phyloP scores from a whole-genome alignment of 2,888 invertebrate species.

The Prenolepis imparis region DNA sequence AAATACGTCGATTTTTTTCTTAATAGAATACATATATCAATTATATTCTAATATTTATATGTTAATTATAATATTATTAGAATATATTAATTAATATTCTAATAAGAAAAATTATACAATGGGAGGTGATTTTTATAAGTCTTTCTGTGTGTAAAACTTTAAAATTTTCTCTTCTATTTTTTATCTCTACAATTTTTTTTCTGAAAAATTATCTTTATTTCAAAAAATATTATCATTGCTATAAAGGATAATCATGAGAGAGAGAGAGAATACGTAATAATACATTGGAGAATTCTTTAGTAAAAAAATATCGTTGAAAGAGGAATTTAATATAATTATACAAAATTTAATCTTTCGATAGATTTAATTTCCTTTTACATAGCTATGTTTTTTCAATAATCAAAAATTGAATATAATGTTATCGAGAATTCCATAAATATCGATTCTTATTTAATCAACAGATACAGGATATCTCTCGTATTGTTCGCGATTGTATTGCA shows the following conservation, averaged over 20 bases:
- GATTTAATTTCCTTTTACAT: neutral
- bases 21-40: too few species aligned
- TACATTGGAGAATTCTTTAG: neutral
- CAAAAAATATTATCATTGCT: neutral
- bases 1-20: neutral
- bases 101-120: neutral
- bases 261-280: neutral
- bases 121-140: neutral
- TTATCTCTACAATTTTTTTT: neutral
- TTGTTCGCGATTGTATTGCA: slow-evolving; percentile 26
- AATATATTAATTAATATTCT: neutral
- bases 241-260: neutral
- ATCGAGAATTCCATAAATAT: slow-evolving; percentile 2
- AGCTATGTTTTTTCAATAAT: neutral
- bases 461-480: slow-evolving; percentile 3
- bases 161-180: neutral
- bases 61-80: too few species aligned
- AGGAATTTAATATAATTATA: neutral
- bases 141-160: neutral
- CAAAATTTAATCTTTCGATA: neutral
- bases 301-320: neutral
- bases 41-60: neutral
- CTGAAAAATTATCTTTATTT: neutral
- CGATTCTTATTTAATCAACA: slow-evolving; percentile 21
- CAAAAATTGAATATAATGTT: neutral